Evolutionary conservation across 64 coral and sea anemone genomes (phyloP).

Genomic region (Pocillopora damicornis): DNA sequence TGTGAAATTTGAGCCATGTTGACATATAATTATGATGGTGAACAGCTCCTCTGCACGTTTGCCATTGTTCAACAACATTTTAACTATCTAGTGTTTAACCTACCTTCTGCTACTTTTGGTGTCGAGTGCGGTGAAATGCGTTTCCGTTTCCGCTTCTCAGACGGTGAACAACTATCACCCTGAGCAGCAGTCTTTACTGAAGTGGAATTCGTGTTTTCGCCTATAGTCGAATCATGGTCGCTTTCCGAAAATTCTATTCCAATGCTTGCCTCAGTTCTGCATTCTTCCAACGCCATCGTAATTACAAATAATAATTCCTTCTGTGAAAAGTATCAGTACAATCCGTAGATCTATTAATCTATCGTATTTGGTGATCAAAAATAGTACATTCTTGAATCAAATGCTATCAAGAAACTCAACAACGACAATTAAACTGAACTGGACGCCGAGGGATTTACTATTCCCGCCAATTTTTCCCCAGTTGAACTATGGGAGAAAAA

Average conservation of each 20-base stretch:
- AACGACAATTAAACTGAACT: constrained; percentile 1
- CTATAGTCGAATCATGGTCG: constrained; percentile 43
- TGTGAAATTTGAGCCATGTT: no score
- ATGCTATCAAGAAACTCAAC: neutral
- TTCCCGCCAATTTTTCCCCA: constrained; percentile 37
- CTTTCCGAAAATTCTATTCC: constrained; percentile 62
- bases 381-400: neutral
- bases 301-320: neutral
- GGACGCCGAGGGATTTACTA: constrained; percentile 41
- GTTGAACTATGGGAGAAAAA: constrained; percentile 19
- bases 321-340: neutral
- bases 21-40: no score
- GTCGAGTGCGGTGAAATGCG: constrained; percentile 78
- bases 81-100: neutral
- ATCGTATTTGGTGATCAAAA: neutral
- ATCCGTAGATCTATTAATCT: neutral
- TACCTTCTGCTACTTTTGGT: constrained; percentile 76
- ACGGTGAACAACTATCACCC: constrained; percentile 37
- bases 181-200: constrained; percentile 39
- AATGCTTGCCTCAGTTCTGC: constrained; percentile 74
- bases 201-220: constrained; percentile 41
- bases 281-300: constrained; percentile 34
- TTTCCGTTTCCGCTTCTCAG: constrained; percentile 68
- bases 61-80: no score
- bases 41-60: no score